Base-by-base conservation (phyloP, 2,888 invertebrate species). In the Serripes groenlandicus region DNA sequence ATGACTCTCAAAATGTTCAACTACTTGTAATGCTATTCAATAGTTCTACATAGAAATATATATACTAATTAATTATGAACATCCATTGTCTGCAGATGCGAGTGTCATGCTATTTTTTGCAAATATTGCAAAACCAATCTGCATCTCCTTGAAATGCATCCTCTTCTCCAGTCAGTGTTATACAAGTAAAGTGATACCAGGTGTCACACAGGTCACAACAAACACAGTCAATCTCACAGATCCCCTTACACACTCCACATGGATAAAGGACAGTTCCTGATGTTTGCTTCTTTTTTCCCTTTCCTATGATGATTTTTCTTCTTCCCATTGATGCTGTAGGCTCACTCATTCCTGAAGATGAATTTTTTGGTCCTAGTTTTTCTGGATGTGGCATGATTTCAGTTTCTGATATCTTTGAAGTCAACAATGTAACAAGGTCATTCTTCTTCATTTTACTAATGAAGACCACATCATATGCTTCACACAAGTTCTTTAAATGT, bases 101-200 rank as follows among this genome's bases (percentile, higher is more conserved):
- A n/a, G n/a, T n/a, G n/a, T n/a, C n/a, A n/a, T n/a, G n/a, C n/a
- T n/a, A n/a, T n/a, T n/a, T n/a, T n/a, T n/a, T n/a, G n/a, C 42
- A 42, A 42, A 42, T 42, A 42, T 42, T 42, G 42, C 58, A 58
- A 23, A 23, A 58, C 58, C 58, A 58, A n/a, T n/a, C n/a, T n/a
- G n/a, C n/a, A 26, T 58, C 58, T 9, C 23, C 23, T 58, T 23
- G 11, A 58, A 58, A 58, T 26, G 9, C 58, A 23, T 58, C 58
- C 58, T 58, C 58, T 18, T 58, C 58, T 18, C 58, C 58, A 18
- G 58, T 58, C 58, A 58, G 15, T 58, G 9, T 9, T 58, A 58
- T 18, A n/a, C 58, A 58, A 9, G n/a, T 58, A n/a, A 58, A 58
- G 58, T 58, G 58, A 23, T 58, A 58, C 58, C 58, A 58, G 23